These are phyloP conservation scores for Trissolcus basalis DNA, from an alignment of 1,140 invertebrate species.

Conservation along the genomic window DNA sequence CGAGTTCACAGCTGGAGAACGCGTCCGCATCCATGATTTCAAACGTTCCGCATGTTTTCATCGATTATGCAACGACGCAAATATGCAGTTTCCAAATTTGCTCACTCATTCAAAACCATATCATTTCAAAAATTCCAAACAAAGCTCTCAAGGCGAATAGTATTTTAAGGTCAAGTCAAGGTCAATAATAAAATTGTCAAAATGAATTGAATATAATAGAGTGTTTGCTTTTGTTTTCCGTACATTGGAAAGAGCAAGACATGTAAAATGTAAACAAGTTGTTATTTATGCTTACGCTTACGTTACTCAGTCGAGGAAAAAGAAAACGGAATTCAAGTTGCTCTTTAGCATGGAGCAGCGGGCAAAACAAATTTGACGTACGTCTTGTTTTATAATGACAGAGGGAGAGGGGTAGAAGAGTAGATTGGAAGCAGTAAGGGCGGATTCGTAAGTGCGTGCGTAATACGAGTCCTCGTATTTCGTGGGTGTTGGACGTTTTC, in stretches of 20 bases:
- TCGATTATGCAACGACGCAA: constrained; percentile 43
- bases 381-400: constrained; percentile 32
- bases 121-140: too few relatives aligned
- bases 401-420: constrained; percentile 4
- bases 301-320: background rate
- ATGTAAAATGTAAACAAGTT: too few relatives aligned
- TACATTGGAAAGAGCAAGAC: too few relatives aligned
- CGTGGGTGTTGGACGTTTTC: constrained; percentile 63
- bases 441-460: constrained; percentile 64
- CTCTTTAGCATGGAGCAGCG: constrained; percentile 6
- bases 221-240: too few relatives aligned
- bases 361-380: constrained; percentile 39
- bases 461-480: constrained; percentile 65
- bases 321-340: constrained; percentile 17
- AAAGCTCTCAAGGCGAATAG: too few relatives aligned
- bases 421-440: constrained; percentile 44
- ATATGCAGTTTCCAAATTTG: constrained; percentile 38
- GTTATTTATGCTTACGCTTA: too few relatives aligned
- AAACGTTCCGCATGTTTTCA: constrained; percentile 42
- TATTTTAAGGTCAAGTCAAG: too few relatives aligned
- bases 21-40: constrained; percentile 56
- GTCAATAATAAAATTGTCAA: too few relatives aligned
- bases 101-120: too few relatives aligned
- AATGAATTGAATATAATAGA: too few relatives aligned
- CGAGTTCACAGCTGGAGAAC: constrained; percentile 65